phyloP scores from a whole-genome alignment of 2,113 vertebrate species.

The Muntiacus reevesi region DNA sequence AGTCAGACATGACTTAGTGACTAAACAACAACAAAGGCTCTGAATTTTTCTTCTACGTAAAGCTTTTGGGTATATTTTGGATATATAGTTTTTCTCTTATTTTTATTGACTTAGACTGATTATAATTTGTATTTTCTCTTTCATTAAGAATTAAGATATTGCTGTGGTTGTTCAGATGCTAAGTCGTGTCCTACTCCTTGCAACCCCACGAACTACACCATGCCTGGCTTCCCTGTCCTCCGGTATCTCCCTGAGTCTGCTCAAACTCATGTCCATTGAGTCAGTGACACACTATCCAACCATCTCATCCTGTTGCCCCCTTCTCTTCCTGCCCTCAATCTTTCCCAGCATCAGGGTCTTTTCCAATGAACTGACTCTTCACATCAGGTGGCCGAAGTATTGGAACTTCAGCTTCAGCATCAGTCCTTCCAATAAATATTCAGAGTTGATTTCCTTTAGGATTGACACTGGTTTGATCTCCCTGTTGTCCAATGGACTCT shows the following conservation, averaged over 20 bases:
- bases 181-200: background rate
- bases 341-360: background rate
- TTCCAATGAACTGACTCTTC: background rate
- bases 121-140: constrained; percentile 20
- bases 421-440: background rate
- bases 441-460: background rate
- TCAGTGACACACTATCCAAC: background rate
- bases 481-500: background rate
- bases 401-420: background rate
- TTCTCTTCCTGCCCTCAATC: background rate
- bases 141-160: background rate
- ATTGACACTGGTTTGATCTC: background rate
- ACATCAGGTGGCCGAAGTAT: background rate
- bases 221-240: background rate
- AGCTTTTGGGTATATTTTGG: background rate
- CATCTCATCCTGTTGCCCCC: background rate
- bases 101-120: background rate
- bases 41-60: background rate
- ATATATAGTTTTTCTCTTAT: background rate
- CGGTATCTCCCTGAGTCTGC: background rate
- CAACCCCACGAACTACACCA: background rate
- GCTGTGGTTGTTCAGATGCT: background rate
- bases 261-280: background rate
- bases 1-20: background rate
- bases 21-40: background rate